Evolutionary conservation across 2,797 vertebrate species (phyloP), one percentile per base, ranked within the genome.

Genomic region (Kryptolebias ocellatus): DNA sequence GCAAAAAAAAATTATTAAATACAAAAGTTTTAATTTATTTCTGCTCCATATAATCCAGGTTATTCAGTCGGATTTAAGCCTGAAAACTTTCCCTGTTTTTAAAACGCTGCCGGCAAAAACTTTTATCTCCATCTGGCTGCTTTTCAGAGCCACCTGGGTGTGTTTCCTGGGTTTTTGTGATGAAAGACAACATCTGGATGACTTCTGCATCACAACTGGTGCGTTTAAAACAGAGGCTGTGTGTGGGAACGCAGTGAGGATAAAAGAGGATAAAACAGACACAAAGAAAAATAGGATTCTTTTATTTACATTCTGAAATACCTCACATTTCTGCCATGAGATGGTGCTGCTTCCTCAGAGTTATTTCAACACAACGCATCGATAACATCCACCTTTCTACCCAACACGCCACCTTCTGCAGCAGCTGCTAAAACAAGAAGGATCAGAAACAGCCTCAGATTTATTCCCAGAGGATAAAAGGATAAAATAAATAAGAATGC

Each of bases 101-200:
- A 31, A 3, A 31, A 31, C 7, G 18, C 20, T 75, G 57, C 55
- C 53, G 49, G 15, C 45, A 60, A 56, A 2, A 4, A 27, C 64
- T 76, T 81, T 72, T 54, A 61, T 67, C 70, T 78, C 78, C 72
- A 84, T 69, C 76, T 79, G 79, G 63, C 9, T 64, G 63, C 52
- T 34, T 62, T 70, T 78, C 46, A 70, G 56, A 78, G 31, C 67
- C 55, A 61, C 51, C 55, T 78, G 55, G 34, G n/a, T 8, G 58
- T 15, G 18, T 66, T 84, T 84, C 46, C 52, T 60, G 58, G 17
- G 1, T 28, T 52, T 49, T 46, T 61, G 24, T 64, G 24, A 24
- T 68, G 67, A 74, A 60, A 81, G 66, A 52, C 47, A 62, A 76
- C 80, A 81, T 75, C 68, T 82, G 82, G 61, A 44, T 31, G 28